A percentile compares a stretch with the other conserved stretches of the same genome.
phyloP scores from a whole-genome alignment of 2,797 vertebrate species.

The Momotus momota region DNA sequence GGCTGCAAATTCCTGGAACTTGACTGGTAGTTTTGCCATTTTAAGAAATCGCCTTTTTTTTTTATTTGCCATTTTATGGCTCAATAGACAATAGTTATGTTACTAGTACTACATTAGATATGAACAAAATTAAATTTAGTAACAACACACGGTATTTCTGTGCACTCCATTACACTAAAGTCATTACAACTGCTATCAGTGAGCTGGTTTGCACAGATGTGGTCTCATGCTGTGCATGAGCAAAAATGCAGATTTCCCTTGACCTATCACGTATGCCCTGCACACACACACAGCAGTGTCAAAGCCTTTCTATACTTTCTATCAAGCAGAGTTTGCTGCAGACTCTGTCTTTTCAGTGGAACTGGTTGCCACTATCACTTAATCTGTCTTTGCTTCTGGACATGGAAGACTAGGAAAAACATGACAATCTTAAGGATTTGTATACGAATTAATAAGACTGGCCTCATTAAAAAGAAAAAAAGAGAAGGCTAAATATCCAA shows the following conservation, averaged over 20 bases:
- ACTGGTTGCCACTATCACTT: not conserved
- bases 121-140: not conserved
- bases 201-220: not conserved
- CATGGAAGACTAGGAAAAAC: not conserved
- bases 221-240: not conserved
- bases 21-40: not conserved
- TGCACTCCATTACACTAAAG: not conserved
- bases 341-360: not conserved
- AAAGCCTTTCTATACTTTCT: not conserved
- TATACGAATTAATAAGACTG: not conserved
- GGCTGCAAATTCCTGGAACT: not conserved
- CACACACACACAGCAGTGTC: not conserved
- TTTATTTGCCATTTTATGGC: not conserved
- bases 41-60: not conserved
- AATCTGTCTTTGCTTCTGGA: not conserved
- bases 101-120: not conserved
- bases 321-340: not conserved
- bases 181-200: not conserved
- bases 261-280: not conserved
- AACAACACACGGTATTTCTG: accelerated
- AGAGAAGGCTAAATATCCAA: not conserved
- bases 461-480: not conserved
- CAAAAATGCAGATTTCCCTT: not conserved
- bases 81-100: not conserved
- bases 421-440: not conserved